A percentile compares a stretch with the other conserved stretches of the same genome.
phyloP scores from a whole-genome alignment of 2,888 invertebrate species.

The Tetranychus truncatus region DNA sequence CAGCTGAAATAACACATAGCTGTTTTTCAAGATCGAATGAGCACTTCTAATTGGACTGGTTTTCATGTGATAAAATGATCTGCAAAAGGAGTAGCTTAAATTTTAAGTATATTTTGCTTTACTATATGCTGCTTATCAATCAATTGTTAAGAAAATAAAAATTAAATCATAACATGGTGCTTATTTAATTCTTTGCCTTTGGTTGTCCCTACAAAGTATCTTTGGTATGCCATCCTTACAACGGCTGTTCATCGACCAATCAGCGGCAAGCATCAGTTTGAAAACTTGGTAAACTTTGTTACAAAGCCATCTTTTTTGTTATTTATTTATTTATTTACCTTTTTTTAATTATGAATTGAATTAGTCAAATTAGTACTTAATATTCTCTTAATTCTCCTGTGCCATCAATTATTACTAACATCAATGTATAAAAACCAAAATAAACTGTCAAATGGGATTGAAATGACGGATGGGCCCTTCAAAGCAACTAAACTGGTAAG shows the following conservation, averaged over 20 bases:
- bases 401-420: background rate
- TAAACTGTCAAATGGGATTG: background rate
- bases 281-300: background rate
- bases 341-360: background rate
- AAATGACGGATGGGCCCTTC: slow-evolving; percentile 3
- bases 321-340: background rate
- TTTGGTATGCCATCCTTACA: no score
- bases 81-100: no score
- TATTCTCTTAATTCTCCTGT: background rate
- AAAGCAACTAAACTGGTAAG: slow-evolving; percentile 6
- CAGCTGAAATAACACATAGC: no score
- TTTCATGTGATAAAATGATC: no score
- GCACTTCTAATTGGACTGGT: no score
- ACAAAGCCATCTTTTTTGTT: background rate
- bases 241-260: background rate
- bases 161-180: no score
- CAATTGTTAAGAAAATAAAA: no score
- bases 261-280: background rate
- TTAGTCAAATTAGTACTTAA: background rate
- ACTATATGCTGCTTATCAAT: no score
- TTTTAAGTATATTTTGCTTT: no score
- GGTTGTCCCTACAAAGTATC: no score
- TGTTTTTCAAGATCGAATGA: no score
- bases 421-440: background rate
- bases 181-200: no score